phyloP scores from a whole-genome alignment of 2,888 invertebrate genomes.

The Tetranychus piercei region DNA sequence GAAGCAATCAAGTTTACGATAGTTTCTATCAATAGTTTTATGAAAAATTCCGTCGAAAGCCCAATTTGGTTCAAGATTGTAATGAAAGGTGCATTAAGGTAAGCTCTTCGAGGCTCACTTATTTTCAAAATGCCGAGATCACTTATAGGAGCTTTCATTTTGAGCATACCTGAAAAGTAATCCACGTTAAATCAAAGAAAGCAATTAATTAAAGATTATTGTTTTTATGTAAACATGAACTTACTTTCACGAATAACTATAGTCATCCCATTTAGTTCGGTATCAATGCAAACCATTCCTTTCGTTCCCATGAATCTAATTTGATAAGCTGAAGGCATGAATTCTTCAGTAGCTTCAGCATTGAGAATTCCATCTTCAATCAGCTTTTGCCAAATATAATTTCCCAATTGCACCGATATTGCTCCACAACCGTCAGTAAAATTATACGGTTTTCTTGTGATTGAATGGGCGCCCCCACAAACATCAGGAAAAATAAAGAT shows the following conservation, averaged over 20 bases:
- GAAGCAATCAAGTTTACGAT: not conserved
- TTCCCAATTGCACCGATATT: conserved; percentile 22
- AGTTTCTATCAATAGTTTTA: not conserved
- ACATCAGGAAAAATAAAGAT: too few relatives aligned
- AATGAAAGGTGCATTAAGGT: not conserved
- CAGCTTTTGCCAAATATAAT: conserved; percentile 18
- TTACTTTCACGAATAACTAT: conserved; percentile 27
- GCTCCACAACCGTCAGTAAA: conserved; percentile 27
- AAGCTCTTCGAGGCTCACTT: not conserved
- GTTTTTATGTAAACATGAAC: too few relatives aligned
- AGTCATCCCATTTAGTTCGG: conserved; percentile 16
- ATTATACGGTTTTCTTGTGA: conserved; percentile 19
- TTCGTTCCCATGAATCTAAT: conserved; percentile 27
- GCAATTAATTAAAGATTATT: too few relatives aligned
- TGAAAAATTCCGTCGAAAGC: not conserved
- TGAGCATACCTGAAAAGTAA: not conserved
- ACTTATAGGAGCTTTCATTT: conserved; percentile 15
- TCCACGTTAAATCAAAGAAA: too few relatives aligned
- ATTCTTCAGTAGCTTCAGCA: conserved; percentile 17
- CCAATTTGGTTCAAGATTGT: not conserved
- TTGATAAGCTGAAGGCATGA: conserved; percentile 26
- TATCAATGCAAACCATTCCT: conserved; percentile 27
- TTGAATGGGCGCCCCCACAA: too few relatives aligned
- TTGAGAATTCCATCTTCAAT: not conserved
- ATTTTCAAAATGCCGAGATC: not conserved